Evolutionary conservation across 2,888 invertebrate species (phyloP).

Genomic region (Acrobasis suavella): DNA sequence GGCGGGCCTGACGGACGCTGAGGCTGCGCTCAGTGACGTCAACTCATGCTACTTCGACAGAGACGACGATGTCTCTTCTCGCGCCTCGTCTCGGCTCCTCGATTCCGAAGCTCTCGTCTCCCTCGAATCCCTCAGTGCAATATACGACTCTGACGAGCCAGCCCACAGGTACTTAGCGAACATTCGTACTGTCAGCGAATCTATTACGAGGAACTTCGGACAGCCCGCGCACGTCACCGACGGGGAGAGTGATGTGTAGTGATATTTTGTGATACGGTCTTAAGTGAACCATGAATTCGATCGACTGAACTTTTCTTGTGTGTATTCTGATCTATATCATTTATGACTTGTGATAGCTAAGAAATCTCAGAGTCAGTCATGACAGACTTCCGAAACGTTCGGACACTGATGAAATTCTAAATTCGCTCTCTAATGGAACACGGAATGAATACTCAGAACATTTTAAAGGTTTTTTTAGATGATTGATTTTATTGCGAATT

Average conservation of each 20-base stretch:
- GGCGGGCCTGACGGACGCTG: slow-evolving; percentile 92
- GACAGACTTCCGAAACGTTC: slow-evolving; percentile 50
- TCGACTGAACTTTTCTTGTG: slow-evolving; percentile 35
- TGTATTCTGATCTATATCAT: slow-evolving; percentile 41
- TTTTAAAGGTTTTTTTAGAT: slow-evolving; percentile 28
- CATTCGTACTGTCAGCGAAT: slow-evolving; percentile 89
- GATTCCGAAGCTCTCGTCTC: slow-evolving; percentile 90
- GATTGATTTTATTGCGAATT: slow-evolving; percentile 9
- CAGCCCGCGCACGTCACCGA: slow-evolving; percentile 86
- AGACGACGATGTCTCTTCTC: slow-evolving; percentile 90
- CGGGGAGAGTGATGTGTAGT: slow-evolving; percentile 85
- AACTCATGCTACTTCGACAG: slow-evolving; percentile 90
- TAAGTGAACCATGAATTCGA: slow-evolving; percentile 34
- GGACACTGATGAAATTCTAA: slow-evolving; percentile 35
- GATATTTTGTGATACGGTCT: slow-evolving; percentile 39
- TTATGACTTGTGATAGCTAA: slow-evolving; percentile 50
- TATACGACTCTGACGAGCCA: slow-evolving; percentile 89
- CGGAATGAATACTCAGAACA: slow-evolving; percentile 62
- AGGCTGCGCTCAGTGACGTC: slow-evolving; percentile 93
- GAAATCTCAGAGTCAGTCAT: slow-evolving; percentile 51
- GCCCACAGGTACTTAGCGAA: slow-evolving; percentile 87
- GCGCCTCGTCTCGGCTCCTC: slow-evolving; percentile 91
- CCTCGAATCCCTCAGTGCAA: slow-evolving; percentile 90
- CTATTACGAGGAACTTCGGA: slow-evolving; percentile 89
- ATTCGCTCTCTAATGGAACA: slow-evolving; percentile 62